phyloP scores from a whole-genome alignment of 1,140 invertebrate genomes.

The Hylyphantes graminicola region DNA sequence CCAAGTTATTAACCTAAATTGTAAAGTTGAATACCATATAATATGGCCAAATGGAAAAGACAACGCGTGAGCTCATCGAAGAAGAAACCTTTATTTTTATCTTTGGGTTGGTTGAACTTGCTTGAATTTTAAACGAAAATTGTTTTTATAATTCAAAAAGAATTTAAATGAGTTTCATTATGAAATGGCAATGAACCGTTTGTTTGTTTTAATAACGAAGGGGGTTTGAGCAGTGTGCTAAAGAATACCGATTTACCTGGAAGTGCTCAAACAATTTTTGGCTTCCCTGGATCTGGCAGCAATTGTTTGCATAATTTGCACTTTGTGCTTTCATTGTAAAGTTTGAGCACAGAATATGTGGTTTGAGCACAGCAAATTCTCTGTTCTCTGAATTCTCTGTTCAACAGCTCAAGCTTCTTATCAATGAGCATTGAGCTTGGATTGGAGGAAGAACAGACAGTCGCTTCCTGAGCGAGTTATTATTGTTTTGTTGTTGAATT shows the following conservation, averaged over 20 bases:
- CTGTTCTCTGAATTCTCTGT: neutral
- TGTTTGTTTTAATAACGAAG: no score
- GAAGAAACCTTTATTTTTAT: no score
- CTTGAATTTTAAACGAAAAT: no score
- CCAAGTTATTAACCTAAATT: no score
- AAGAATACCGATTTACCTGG: slow-evolving; percentile 1
- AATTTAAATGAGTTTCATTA: no score
- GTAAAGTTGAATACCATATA: no score
- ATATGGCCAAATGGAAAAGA: no score
- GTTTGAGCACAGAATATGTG: slow-evolving; percentile 13
- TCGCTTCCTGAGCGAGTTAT: neutral
- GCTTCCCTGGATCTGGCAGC: slow-evolving; percentile 11
- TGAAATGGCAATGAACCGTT: no score
- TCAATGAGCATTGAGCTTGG: slow-evolving; percentile 13
- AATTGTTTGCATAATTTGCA: slow-evolving; percentile 17
- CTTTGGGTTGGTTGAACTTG: no score
- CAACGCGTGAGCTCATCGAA: no score
- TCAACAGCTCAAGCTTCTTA: slow-evolving; percentile 19
- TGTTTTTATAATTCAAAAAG: no score
- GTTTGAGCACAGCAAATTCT: slow-evolving; percentile 10
- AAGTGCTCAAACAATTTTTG: slow-evolving; percentile 27
- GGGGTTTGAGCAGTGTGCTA: slow-evolving; percentile 16
- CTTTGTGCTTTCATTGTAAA: slow-evolving; percentile 12
- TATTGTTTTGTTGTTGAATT: slow-evolving; percentile 15
- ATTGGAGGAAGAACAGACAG: neutral